These are phyloP conservation scores for Margaritifera margaritifera DNA, from an alignment of 2,888 invertebrate species.

Conservation along the genomic window DNA sequence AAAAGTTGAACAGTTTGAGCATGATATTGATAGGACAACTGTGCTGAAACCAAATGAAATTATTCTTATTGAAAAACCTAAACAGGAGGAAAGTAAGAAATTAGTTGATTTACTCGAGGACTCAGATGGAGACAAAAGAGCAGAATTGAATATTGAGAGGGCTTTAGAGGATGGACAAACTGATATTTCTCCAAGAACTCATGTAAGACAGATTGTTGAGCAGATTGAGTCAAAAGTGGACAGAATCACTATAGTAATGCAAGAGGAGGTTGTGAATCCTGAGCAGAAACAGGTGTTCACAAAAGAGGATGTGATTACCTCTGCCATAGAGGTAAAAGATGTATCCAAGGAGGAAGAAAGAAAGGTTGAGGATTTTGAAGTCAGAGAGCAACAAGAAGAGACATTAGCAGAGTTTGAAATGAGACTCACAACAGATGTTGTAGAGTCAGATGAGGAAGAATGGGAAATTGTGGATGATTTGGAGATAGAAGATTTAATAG, in stretches of 20 bases:
- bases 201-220: slow-evolving; percentile 41
- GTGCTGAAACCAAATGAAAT: too few species aligned
- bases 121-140: too few species aligned
- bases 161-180: slow-evolving; percentile 7
- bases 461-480: slow-evolving; percentile 54
- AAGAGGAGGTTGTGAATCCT: slow-evolving; percentile 14
- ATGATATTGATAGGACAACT: background rate
- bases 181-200: slow-evolving; percentile 30
- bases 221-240: slow-evolving; percentile 46
- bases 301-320: background rate
- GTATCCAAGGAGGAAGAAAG: background rate
- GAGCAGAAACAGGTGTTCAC: background rate
- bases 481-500: slow-evolving; percentile 28
- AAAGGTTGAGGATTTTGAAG: slow-evolving; percentile 1
- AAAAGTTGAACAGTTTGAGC: slow-evolving; percentile 13
- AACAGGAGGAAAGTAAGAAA: too few species aligned
- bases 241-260: slow-evolving; percentile 32
- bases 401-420: slow-evolving; percentile 5
- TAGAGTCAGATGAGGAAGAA: slow-evolving; percentile 33
- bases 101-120: too few species aligned
- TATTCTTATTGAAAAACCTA: too few species aligned
- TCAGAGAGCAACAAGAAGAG: slow-evolving; percentile 5
- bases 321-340: background rate
- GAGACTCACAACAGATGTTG: background rate
- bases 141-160: background rate